phyloP scores from a whole-genome alignment of 2,113 vertebrate species.

The Dasypus novemcinctus region DNA sequence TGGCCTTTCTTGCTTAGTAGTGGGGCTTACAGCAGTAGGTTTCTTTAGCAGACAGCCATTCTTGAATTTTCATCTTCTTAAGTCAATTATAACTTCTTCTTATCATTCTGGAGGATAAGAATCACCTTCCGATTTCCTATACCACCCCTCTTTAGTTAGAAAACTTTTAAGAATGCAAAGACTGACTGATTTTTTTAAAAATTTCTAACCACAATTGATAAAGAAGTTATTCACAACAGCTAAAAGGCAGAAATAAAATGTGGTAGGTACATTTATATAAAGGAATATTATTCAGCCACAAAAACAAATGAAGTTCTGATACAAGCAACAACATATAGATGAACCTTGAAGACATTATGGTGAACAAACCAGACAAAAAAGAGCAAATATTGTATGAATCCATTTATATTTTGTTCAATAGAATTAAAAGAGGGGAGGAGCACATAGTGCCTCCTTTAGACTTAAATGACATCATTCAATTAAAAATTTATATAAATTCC shows the following conservation, averaged over 20 bases:
- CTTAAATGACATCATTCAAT: neutral
- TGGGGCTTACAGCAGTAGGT: neutral
- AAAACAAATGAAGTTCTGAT: too few species aligned
- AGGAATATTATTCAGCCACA: too few species aligned
- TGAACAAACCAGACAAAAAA: too few species aligned
- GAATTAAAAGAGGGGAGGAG: neutral
- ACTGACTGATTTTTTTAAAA: neutral
- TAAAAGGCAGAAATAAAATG: too few species aligned
- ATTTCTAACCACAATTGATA: constrained; percentile 2
- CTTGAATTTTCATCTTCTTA: constrained; percentile 35
- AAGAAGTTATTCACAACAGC: neutral
- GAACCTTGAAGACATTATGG: too few species aligned
- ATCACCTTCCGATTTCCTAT: neutral
- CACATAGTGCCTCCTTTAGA: neutral
- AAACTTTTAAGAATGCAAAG: constrained; percentile 52
- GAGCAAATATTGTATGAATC: too few species aligned
- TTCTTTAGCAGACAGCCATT: constrained; percentile 2
- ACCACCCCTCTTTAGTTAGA: constrained; percentile 12
- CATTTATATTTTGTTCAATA: neutral
- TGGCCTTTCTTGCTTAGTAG: neutral
- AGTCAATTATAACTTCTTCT: neutral
- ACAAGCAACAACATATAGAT: too few species aligned
- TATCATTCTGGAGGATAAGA: neutral
- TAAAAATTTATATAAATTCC: neutral
- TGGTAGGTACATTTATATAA: too few species aligned